These are phyloP conservation scores for Meiosimyza decipiens DNA, from an alignment of 2,888 invertebrate genomes.

Conservation along the genomic window DNA sequence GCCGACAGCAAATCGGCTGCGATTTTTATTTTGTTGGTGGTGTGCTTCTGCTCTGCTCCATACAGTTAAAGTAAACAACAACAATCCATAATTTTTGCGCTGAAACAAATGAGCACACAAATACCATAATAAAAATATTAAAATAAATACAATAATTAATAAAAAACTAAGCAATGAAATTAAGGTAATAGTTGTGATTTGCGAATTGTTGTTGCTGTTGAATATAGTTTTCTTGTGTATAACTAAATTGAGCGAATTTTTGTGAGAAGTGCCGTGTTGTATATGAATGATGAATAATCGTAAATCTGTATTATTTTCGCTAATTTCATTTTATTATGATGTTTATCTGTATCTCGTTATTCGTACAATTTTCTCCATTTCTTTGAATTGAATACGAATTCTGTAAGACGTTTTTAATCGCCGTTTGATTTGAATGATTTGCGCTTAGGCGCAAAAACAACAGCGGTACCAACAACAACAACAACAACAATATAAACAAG, in stretches of 20 bases:
- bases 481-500: no score
- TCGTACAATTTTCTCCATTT: no score
- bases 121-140: conserved; percentile 17
- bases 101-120: conserved; percentile 4
- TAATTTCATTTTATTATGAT: no score
- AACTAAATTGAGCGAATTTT: conserved; percentile 29
- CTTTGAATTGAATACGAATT: no score
- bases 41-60: neutral
- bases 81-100: conserved; percentile 23
- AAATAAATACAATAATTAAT: conserved; percentile 32
- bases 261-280: conserved; percentile 6
- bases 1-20: conserved; percentile 17
- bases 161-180: conserved; percentile 9
- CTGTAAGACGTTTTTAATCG: no score
- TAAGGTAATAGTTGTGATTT: conserved; percentile 34
- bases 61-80: conserved; percentile 20
- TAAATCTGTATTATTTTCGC: neutral
- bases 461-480: no score
- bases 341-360: no score
- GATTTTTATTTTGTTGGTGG: conserved; percentile 3
- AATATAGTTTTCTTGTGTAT: conserved; percentile 22
- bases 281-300: neutral
- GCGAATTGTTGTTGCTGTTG: conserved; percentile 19
- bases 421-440: no score
- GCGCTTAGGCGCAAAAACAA: no score